Evolutionary conservation across 2,888 invertebrate species (phyloP).

Genomic region (Liopterus haemorrhoidalis): DNA sequence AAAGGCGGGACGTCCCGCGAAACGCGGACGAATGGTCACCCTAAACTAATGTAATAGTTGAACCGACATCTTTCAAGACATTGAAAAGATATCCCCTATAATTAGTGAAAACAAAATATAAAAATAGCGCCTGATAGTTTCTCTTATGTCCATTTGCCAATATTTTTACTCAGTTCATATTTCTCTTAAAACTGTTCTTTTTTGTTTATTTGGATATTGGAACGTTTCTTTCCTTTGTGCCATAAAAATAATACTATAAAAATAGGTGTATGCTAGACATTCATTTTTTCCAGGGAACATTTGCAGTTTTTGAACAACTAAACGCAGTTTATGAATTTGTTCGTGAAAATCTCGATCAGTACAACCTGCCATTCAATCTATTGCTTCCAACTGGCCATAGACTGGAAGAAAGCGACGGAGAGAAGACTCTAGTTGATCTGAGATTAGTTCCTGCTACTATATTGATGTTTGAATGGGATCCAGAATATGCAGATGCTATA

Average conservation of each 20-base stretch:
- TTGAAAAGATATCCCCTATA: no score
- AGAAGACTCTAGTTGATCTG: conserved; percentile 69
- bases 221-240: not conserved
- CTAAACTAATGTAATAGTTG: no score
- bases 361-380: conserved; percentile 65
- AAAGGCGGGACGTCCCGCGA: no score
- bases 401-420: conserved; percentile 59
- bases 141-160: no score
- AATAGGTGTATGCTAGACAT: not conserved
- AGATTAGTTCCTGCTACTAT: conserved; percentile 77
- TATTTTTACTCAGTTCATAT: no score
- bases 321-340: conserved; percentile 72
- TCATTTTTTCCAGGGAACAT: conserved; percentile 67
- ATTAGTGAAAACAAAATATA: no score
- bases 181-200: not conserved
- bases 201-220: not conserved
- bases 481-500: conserved; percentile 49
- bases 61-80: no score
- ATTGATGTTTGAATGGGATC: conserved; percentile 68
- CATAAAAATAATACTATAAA: not conserved
- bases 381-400: conserved; percentile 62
- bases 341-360: conserved; percentile 64
- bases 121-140: no score
- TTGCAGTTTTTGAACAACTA: conserved; percentile 76
- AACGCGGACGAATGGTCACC: no score